Evolutionary conservation across 1,140 invertebrate genomes (phyloP).

Genomic region (Drosophila burlai): DNA sequence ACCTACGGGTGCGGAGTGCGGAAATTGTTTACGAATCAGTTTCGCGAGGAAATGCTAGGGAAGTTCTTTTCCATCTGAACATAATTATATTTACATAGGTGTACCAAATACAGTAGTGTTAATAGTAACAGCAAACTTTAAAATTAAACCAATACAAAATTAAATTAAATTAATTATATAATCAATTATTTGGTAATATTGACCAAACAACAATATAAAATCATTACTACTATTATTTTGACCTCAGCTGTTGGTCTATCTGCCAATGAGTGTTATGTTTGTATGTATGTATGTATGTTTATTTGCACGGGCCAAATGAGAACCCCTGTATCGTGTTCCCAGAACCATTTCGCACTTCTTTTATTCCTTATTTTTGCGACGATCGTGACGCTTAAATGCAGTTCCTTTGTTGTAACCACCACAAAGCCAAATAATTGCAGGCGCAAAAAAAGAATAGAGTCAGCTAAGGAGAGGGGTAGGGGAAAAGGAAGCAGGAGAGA

Average conservation of each 20-base stretch:
- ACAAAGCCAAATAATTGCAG: conserved; percentile 52
- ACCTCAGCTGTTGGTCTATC: background rate
- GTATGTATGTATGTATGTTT: conserved; percentile 8
- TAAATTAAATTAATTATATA: too few species aligned
- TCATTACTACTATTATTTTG: background rate
- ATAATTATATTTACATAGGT: background rate
- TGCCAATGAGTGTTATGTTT: background rate
- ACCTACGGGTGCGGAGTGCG: conserved; percentile 15
- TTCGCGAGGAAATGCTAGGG: conserved; percentile 25
- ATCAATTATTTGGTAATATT: background rate
- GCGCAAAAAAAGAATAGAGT: conserved; percentile 37
- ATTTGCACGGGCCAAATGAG: conserved; percentile 23
- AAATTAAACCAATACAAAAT: background rate
- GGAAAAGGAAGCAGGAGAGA: conserved; percentile 10
- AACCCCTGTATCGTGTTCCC: conserved; percentile 36
- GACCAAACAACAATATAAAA: background rate
- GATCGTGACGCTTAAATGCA: conserved; percentile 48
- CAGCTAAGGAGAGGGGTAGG: conserved; percentile 11
- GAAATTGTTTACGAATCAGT: conserved; percentile 42
- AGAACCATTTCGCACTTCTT: conserved; percentile 44
- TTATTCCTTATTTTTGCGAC: conserved; percentile 30
- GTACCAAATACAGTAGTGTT: background rate
- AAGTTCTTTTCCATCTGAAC: conserved; percentile 18
- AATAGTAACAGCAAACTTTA: background rate
- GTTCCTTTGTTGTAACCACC: conserved; percentile 51